These are phyloP conservation scores for Andrena fulva DNA, from an alignment of 2,888 invertebrate species.

Conservation along the genomic window DNA sequence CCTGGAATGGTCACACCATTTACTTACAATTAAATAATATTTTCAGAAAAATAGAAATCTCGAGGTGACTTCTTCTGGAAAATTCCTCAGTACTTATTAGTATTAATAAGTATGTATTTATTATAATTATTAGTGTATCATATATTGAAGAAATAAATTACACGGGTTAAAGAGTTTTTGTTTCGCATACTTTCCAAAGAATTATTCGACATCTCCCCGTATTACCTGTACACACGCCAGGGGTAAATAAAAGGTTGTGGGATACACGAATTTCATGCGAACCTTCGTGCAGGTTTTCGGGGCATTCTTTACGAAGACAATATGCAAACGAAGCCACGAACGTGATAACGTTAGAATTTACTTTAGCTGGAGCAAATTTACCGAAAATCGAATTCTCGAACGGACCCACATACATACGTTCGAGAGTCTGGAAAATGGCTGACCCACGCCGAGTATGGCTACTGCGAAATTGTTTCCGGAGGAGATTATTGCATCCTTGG, in stretches of 20 bases:
- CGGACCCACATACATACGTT: not conserved
- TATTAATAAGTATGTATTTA: too few relatives aligned
- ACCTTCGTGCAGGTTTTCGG: not conserved
- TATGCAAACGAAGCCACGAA: slow-evolving; percentile 18
- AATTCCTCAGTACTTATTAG: too few relatives aligned
- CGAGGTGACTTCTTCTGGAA: too few relatives aligned
- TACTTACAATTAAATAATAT: too few relatives aligned
- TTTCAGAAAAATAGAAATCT: too few relatives aligned
- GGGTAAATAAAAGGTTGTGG: not conserved
- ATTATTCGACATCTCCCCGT: too few relatives aligned
- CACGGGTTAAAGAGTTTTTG: too few relatives aligned
- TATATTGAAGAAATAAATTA: too few relatives aligned
- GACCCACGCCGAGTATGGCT: slow-evolving; percentile 3
- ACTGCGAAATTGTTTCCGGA: slow-evolving; percentile 57
- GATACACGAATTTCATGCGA: not conserved
- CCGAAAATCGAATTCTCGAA: slow-evolving; percentile 42
- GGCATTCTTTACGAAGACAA: slow-evolving; percentile 8
- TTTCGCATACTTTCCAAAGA: too few relatives aligned
- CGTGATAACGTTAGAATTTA: not conserved
- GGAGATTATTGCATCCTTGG: slow-evolving; percentile 56
- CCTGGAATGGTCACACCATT: too few relatives aligned
- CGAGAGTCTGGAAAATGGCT: slow-evolving; percentile 13
- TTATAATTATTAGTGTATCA: too few relatives aligned
- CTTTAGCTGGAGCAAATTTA: slow-evolving; percentile 17
- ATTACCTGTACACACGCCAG: too few relatives aligned